These are phyloP conservation scores for Nixonia krombeini DNA, from an alignment of 1,140 invertebrate genomes.

Conservation along the genomic window DNA sequence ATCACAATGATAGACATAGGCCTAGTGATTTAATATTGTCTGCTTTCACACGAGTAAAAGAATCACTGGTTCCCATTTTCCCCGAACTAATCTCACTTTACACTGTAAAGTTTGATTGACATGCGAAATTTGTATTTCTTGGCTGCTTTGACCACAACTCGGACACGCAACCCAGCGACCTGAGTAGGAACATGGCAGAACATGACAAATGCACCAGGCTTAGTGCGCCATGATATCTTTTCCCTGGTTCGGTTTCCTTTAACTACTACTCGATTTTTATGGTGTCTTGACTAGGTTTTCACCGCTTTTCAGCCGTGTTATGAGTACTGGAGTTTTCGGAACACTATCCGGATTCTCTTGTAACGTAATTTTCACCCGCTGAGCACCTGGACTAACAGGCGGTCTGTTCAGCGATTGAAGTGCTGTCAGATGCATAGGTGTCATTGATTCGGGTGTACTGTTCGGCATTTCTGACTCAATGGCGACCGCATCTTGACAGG, in stretches of 20 bases:
- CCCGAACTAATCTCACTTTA: too few relatives aligned
- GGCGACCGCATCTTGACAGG: constrained; percentile 26
- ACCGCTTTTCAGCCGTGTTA: constrained; percentile 62
- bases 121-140: too few relatives aligned
- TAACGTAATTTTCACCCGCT: constrained; percentile 67
- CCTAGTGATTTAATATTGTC: too few relatives aligned
- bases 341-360: constrained; percentile 70
- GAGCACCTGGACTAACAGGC: constrained; percentile 62
- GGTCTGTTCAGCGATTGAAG: constrained; percentile 26
- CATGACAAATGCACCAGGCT: constrained; percentile 15
- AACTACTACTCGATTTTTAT: too few relatives aligned
- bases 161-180: too few relatives aligned
- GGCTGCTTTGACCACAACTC: too few relatives aligned
- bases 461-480: constrained; percentile 6
- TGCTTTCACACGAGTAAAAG: too few relatives aligned
- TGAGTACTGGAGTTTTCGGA: constrained; percentile 68
- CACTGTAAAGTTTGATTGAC: too few relatives aligned
- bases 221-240: too few relatives aligned
- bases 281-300: constrained; percentile 68
- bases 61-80: too few relatives aligned
- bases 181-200: constrained; percentile 45
- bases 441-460: constrained; percentile 18
- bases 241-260: too few relatives aligned
- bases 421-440: constrained; percentile 8
- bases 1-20: too few relatives aligned